phyloP scores from a whole-genome alignment of 2,797 vertebrate genomes.

The Syngnathus acus region DNA sequence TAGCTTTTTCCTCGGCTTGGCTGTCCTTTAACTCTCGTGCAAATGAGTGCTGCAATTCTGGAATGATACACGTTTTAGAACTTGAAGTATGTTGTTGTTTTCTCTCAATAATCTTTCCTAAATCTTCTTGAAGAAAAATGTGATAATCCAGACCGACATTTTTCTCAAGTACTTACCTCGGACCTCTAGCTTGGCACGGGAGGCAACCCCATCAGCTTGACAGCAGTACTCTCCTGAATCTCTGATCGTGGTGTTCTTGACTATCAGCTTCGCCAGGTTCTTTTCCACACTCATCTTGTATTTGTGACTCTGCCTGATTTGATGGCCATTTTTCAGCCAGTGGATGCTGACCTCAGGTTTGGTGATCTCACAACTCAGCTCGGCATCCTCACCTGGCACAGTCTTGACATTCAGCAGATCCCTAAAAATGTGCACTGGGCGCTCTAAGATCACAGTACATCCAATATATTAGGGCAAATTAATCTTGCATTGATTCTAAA shows the following conservation, averaged over 20 bases:
- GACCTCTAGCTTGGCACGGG: slow-evolving; percentile 76
- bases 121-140: background rate
- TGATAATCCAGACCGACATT: background rate
- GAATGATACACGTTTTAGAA: background rate
- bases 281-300: slow-evolving; percentile 76
- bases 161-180: slow-evolving; percentile 67
- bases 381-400: slow-evolving; percentile 74
- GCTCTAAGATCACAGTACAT: slow-evolving; percentile 65
- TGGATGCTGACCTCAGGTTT: slow-evolving; percentile 71
- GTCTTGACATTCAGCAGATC: slow-evolving; percentile 74
- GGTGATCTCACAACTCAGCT: slow-evolving; percentile 84
- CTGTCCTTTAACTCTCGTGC: slow-evolving; percentile 75
- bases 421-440: slow-evolving; percentile 74
- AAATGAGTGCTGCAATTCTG: slow-evolving; percentile 84
- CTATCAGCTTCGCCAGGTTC: slow-evolving; percentile 63
- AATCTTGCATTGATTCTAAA: background rate
- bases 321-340: slow-evolving; percentile 85
- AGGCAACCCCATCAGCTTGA: slow-evolving; percentile 74
- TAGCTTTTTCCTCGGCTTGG: slow-evolving; percentile 73
- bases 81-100: background rate
- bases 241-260: slow-evolving; percentile 70
- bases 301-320: slow-evolving; percentile 75
- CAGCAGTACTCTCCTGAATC: slow-evolving; percentile 89
- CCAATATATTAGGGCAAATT: background rate
- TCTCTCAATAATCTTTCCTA: background rate